Evolutionary conservation across 2,797 vertebrate species (phyloP), one percentile per base, ranked within the genome.

Genomic region (Darevskia mixta): DNA sequence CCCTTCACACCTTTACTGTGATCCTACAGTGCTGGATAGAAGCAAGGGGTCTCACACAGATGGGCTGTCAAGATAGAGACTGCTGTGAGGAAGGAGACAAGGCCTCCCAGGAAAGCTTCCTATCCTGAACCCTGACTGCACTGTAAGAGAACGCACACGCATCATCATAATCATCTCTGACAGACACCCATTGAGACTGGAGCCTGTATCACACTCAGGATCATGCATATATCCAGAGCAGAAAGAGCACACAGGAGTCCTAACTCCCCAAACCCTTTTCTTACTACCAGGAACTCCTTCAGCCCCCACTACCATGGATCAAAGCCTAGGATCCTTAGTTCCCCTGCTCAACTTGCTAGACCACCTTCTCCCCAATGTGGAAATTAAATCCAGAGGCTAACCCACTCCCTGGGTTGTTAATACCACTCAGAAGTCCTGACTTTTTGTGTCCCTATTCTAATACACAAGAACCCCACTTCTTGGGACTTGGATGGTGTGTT

Each of bases 1-100:
- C 71, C 13, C 78, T 61, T 80, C 78, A 72, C 87, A 83, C 25
- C 18, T 58, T 43, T 85, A 76, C 35, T 69, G 61, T 78, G 49
- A 83, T 69, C 45, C 82, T 79, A 72, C 18, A n/a, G 35, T 77
- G 43, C 43, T 86, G 45, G 69, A 89, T 58, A 82, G 43, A 89
- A 73, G 38, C 29, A 66, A 11, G 35, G 79, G 58, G 43, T 69
- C 32, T 69, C 45, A 5, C 43, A 81, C 23, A 85, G 55, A n/a
- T n/a, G 35, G 83, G 38, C 83, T 58, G 38, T 88, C 49, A 72
- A 79, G 35, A 72, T 8, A 32, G 77, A 82, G 64, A 72, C 35
- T 69, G 64, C 67, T 71, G 64, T 32, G 58, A 69, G 27, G 18
- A 45, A 85, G 35, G 67, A 66, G 23, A 69, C n/a, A 38, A 38